Evolutionary conservation across 2,888 invertebrate species (phyloP).

Genomic region (Cenopis cana): DNA sequence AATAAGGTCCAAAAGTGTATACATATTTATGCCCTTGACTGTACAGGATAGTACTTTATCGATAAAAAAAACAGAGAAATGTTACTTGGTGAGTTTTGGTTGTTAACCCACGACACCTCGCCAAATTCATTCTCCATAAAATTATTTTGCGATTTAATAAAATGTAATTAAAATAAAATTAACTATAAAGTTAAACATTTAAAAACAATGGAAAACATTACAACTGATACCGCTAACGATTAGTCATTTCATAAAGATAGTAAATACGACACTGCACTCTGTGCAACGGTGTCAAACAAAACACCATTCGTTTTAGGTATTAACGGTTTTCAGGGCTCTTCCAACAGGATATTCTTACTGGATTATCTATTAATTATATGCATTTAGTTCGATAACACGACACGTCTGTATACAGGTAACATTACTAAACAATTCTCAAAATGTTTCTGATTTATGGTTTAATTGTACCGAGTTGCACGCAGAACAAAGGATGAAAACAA

Average conservation of each 20-base stretch:
- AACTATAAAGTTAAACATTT: slow-evolving; percentile 47
- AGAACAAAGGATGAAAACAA: neutral
- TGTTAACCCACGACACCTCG: slow-evolving; percentile 36
- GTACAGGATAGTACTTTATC: too few relatives aligned
- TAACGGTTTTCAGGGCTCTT: slow-evolving; percentile 7
- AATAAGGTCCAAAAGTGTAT: too few relatives aligned
- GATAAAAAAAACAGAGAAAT: too few relatives aligned
- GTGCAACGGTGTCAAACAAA: too few relatives aligned
- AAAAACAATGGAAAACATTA: slow-evolving; percentile 40
- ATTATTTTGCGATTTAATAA: slow-evolving; percentile 46
- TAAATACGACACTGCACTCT: neutral
- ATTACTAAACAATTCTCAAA: slow-evolving; percentile 8
- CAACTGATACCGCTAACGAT: slow-evolving; percentile 23
- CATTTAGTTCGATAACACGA: slow-evolving; percentile 21
- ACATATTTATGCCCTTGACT: too few relatives aligned
- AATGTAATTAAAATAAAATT: slow-evolving; percentile 47
- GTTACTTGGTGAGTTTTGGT: too few relatives aligned
- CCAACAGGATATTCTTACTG: slow-evolving; percentile 23
- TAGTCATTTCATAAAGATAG: slow-evolving; percentile 15
- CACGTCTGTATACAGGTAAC: slow-evolving; percentile 2
- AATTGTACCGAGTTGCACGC: neutral
- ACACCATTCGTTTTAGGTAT: neutral
- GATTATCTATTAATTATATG: slow-evolving; percentile 12
- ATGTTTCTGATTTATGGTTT: slow-evolving; percentile 15
- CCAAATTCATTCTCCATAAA: slow-evolving; percentile 52